phyloP scores from a whole-genome alignment of 2,797 vertebrate species.

The Hyperoplus immaculatus region DNA sequence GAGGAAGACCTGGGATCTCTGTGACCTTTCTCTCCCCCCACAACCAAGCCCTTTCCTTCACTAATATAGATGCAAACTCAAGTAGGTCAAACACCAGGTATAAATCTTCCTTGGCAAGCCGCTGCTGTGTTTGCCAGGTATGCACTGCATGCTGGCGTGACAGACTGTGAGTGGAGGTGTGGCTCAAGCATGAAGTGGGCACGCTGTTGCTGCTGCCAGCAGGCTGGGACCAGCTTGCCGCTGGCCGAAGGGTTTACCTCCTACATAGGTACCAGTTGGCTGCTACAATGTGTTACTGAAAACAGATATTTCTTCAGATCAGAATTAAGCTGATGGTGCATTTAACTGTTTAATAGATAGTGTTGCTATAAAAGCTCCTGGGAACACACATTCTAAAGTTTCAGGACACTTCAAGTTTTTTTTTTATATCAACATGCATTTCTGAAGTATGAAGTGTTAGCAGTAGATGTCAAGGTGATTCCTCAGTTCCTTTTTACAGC shows the following conservation, averaged over 20 bases:
- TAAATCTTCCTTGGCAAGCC: conserved; percentile 93
- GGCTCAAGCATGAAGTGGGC: conserved; percentile 86
- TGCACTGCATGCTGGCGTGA: conserved; percentile 89
- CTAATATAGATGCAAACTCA: conserved; percentile 96
- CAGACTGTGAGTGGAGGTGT: conserved; percentile 86
- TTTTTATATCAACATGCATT: not conserved
- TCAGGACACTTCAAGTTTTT: not conserved
- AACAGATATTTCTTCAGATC: conserved; percentile 77
- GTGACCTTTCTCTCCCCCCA: conserved; percentile 95
- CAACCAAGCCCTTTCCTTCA: conserved; percentile 92
- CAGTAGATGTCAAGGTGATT: conserved; percentile 50
- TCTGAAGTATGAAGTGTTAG: conserved; percentile 10
- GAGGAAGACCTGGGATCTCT: conserved; percentile 91
- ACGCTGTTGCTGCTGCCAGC: conserved; percentile 83
- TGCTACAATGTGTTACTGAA: conserved; percentile 80
- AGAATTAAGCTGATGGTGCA: conserved; percentile 75
- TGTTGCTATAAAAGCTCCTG: conserved; percentile 11
- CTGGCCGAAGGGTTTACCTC: conserved; percentile 91
- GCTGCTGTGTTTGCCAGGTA: conserved; percentile 89
- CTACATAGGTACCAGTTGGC: conserved; percentile 91
- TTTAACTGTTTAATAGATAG: conserved; percentile 48
- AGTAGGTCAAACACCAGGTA: conserved; percentile 98
- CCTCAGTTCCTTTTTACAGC: conserved; percentile 36
- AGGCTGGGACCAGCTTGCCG: conserved; percentile 88
- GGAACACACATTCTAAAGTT: conserved; percentile 18